Evolutionary conservation across 2,113 vertebrate genomes (phyloP).

Genomic region (Myodes glareolus): DNA sequence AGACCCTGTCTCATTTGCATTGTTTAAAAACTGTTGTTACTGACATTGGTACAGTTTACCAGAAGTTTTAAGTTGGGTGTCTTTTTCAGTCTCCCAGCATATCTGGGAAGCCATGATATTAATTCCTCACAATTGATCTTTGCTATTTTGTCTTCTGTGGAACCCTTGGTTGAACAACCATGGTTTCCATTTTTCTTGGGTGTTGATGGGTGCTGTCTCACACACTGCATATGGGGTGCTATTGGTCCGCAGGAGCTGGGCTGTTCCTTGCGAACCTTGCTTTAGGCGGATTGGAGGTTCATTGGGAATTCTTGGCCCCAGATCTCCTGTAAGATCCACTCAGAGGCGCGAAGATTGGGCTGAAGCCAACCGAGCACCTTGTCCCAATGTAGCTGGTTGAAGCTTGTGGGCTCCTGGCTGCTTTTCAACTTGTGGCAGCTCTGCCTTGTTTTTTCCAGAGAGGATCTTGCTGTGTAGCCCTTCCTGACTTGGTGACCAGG

Average conservation of each 20-base stretch:
- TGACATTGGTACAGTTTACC: background rate
- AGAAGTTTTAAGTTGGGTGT: background rate
- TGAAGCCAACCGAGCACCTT: background rate
- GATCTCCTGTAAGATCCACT: background rate
- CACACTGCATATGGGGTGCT: background rate
- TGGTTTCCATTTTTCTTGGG: conserved; percentile 29
- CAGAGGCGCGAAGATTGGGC: background rate
- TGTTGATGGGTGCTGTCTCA: background rate
- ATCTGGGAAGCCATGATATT: background rate
- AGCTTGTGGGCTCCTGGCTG: background rate
- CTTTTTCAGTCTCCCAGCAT: conserved; percentile 1
- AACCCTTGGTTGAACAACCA: background rate
- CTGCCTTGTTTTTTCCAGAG: background rate
- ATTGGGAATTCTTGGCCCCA: background rate
- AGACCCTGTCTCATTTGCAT: background rate
- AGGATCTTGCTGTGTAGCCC: too few species aligned
- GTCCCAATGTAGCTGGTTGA: background rate
- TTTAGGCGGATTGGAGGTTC: background rate
- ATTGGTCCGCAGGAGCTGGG: background rate
- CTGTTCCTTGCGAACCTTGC: background rate
- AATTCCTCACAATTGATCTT: background rate
- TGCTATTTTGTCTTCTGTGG: conserved; percentile 1
- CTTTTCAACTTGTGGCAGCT: background rate
- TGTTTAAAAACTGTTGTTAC: background rate
- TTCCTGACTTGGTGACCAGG: background rate